Conservation (phyloP, 2,888 invertebrate genomes). For the Thera britannica region DNA sequence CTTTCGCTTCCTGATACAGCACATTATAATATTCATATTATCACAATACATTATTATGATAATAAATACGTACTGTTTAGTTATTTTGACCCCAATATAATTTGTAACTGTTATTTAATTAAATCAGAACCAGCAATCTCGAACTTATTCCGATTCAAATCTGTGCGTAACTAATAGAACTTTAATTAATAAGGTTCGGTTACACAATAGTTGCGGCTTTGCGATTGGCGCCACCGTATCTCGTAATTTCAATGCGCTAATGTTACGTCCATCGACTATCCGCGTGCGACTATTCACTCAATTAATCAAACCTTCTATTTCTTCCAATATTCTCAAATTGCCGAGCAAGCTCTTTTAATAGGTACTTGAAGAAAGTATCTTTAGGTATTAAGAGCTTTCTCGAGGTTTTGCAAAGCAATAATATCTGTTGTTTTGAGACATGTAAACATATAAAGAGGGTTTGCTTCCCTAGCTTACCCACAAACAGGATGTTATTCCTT, state of each 20-base stretch:
- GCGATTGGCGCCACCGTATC: constrained; percentile 47
- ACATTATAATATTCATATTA: background rate
- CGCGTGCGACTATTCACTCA: constrained; percentile 49
- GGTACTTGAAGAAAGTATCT: too few species aligned
- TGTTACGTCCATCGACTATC: constrained; percentile 50
- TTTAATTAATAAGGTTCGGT: constrained; percentile 12
- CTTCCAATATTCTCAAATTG: too few species aligned
- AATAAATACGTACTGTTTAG: too few species aligned
- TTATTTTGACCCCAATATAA: too few species aligned
- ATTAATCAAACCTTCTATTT: background rate
- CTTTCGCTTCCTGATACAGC: too few species aligned
- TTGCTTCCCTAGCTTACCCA: constrained; percentile 10
- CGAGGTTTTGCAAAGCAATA: background rate
- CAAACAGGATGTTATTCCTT: constrained; percentile 21
- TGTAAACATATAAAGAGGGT: constrained; percentile 11
- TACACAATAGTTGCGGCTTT: constrained; percentile 46
- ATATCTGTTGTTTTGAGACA: background rate
- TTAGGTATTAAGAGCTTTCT: too few species aligned
- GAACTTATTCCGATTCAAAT: too few species aligned
- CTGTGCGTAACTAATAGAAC: constrained; percentile 2
- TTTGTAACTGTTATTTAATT: too few species aligned
- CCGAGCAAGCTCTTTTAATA: too few species aligned
- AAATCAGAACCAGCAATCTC: background rate
- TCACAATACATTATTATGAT: background rate
- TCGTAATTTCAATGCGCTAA: constrained; percentile 36